phyloP scores from a whole-genome alignment of 37 sponge, comb jelly and placozoan species.

The Dysidea cf. avara region DNA sequence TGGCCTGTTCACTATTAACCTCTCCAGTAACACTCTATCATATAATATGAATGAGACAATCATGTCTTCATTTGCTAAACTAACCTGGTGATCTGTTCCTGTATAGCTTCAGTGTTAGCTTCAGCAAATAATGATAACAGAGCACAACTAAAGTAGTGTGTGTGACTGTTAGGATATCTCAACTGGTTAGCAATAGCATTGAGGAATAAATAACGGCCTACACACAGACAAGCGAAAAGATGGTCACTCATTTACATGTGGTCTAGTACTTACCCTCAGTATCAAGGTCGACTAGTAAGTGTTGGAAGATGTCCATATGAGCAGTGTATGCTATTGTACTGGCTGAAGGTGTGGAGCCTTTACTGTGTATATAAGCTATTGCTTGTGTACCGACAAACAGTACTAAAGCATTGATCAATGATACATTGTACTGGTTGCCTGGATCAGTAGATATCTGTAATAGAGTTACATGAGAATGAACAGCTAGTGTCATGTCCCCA shows the following conservation, averaged over 20 bases:
- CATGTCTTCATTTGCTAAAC: background rate
- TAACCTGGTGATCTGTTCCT: slow-evolving; percentile 97
- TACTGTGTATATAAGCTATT: slow-evolving; percentile 81
- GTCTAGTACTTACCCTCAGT: slow-evolving; percentile 90
- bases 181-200: slow-evolving; percentile 99
- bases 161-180: slow-evolving; percentile 98
- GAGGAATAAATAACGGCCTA: slow-evolving; percentile 97
- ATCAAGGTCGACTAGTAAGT: slow-evolving; percentile 90
- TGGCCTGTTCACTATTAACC: slow-evolving; percentile 95
- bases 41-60: background rate
- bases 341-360: slow-evolving; percentile 72
- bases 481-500: too few species aligned
- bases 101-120: slow-evolving; percentile 91
- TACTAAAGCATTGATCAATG: slow-evolving; percentile 94
- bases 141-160: slow-evolving; percentile 99
- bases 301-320: slow-evolving; percentile 97
- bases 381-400: slow-evolving; percentile 94
- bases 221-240: background rate
- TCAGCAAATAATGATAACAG: slow-evolving; percentile 92
- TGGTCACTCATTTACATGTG: too few species aligned
- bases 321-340: slow-evolving; percentile 88
- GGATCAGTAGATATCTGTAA: slow-evolving; percentile 71
- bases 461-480: too few species aligned
- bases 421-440: slow-evolving; percentile 90
- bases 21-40: slow-evolving; percentile 90